A percentile compares a stretch with the other conserved stretches of the same genome.
phyloP scores from a whole-genome alignment of 2,797 vertebrate genomes.

The Lates japonicus region DNA sequence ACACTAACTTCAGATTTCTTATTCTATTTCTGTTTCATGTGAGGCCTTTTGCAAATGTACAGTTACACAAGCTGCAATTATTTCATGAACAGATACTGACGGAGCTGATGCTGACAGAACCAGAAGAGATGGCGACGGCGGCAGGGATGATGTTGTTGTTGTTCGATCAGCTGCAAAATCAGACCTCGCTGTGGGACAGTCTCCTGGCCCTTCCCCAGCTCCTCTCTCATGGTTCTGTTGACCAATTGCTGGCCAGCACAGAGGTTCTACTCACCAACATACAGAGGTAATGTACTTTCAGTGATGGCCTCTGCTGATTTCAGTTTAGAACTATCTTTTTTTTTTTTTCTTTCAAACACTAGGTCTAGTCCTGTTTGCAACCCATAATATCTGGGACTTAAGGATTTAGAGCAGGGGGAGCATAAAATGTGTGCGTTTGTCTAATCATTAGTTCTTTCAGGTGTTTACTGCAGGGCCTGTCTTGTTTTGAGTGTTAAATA shows the following conservation, averaged over 20 bases:
- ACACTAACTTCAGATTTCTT: not conserved
- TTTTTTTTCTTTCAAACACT: not conserved
- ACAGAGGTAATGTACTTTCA: slow-evolving; percentile 71
- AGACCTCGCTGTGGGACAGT: slow-evolving; percentile 80
- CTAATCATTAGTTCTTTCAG: not conserved
- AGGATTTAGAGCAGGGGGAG: not conserved
- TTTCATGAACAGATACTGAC: slow-evolving; percentile 69
- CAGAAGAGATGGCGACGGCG: slow-evolving; percentile 48
- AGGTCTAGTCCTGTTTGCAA: not conserved
- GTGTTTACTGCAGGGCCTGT: not conserved
- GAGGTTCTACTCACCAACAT: slow-evolving; percentile 65
- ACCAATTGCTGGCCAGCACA: slow-evolving; percentile 38
- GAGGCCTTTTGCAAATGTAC: not conserved
- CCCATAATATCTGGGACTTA: not conserved
- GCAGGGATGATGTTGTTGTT: slow-evolving; percentile 53
- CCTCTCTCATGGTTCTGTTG: slow-evolving; percentile 53
- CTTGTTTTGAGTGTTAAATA: slow-evolving; percentile 4
- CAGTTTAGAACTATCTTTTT: not conserved
- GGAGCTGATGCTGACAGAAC: slow-evolving; percentile 69
- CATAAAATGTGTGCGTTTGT: not conserved
- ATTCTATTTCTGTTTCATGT: not conserved
- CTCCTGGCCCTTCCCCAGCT: slow-evolving; percentile 78
- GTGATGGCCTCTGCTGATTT: not conserved
- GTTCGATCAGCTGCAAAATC: slow-evolving; percentile 78
- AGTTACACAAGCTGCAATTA: no score